phyloP scores from a whole-genome alignment of 1,140 invertebrate genomes.

The Colletes latitarsis region DNA sequence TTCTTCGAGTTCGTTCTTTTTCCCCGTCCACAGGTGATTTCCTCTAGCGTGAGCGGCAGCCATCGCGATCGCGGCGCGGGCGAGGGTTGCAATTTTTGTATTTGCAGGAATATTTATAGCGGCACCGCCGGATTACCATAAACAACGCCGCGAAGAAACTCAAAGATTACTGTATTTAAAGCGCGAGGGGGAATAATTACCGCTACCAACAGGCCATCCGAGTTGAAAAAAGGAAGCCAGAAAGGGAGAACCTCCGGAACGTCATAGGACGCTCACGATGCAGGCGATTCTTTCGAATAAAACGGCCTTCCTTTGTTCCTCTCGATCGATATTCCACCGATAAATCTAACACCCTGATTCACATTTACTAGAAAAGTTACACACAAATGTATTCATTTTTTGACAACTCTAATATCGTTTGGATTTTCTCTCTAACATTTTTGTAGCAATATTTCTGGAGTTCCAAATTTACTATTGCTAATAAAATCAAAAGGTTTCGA shows the following conservation, averaged over 20 bases:
- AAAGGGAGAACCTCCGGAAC: background rate
- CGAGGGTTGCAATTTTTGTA: conserved; percentile 76
- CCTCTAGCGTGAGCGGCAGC: conserved; percentile 69
- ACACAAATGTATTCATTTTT: no score
- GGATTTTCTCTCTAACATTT: no score
- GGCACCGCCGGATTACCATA: conserved; percentile 75
- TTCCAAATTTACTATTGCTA: no score
- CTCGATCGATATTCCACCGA: background rate
- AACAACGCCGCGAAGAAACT: conserved; percentile 77
- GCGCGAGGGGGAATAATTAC: conserved; percentile 74
- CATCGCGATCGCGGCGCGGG: conserved; percentile 57
- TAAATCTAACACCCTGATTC: background rate
- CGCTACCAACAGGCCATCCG: conserved; percentile 70
- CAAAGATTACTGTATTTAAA: conserved; percentile 79
- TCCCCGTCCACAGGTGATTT: conserved; percentile 60
- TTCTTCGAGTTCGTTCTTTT: conserved; percentile 39
- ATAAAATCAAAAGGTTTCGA: no score
- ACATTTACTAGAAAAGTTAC: no score
- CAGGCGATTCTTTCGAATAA: conserved; percentile 2
- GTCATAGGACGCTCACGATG: conserved; percentile 4
- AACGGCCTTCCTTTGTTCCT: background rate
- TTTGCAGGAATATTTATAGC: conserved; percentile 78
- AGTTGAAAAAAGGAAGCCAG: conserved; percentile 27
- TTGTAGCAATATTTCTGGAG: no score
- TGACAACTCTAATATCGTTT: no score